Conservation (phyloP, 2,797 vertebrate genomes). For the Acrossocheilus fasciatus region DNA sequence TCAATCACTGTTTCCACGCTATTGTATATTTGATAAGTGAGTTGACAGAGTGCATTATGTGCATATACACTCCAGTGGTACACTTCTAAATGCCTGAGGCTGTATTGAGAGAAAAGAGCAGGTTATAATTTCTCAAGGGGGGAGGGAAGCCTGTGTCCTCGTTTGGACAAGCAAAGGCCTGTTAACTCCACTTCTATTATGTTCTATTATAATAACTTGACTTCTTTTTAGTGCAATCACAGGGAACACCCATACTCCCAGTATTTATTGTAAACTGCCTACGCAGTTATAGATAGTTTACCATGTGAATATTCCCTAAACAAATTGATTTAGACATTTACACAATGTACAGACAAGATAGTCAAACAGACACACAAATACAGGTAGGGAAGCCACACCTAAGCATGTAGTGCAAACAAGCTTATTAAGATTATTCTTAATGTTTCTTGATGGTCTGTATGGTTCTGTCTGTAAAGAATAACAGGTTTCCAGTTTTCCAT, state of each 20-base stretch:
- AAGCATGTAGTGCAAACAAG: slow-evolving; percentile 6
- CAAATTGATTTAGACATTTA: slow-evolving; percentile 3
- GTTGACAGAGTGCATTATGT: neutral
- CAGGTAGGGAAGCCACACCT: slow-evolving; percentile 2
- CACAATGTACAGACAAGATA: neutral
- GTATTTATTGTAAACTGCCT: neutral
- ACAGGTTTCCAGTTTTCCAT: neutral
- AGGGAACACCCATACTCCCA: neutral
- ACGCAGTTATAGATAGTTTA: neutral
- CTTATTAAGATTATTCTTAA: neutral
- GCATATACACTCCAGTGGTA: neutral
- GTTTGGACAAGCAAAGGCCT: slow-evolving; percentile 28
- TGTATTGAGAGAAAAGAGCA: slow-evolving; percentile 18
- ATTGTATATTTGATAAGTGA: neutral
- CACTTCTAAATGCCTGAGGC: neutral
- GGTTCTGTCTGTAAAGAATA: neutral
- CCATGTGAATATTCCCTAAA: slow-evolving; percentile 5
- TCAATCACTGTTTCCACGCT: neutral
- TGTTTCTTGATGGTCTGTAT: neutral
- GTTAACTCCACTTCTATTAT: slow-evolving; percentile 15
- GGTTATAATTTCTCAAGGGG: slow-evolving; percentile 17
- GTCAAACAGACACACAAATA: slow-evolving; percentile 4
- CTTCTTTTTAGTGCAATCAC: neutral
- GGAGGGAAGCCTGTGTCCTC: slow-evolving; percentile 23
- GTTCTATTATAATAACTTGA: neutral